Evolutionary conservation across 2,113 vertebrate genomes (phyloP), one percentile per base, ranked within the genome.

Genomic region (Taxidea taxus): DNA sequence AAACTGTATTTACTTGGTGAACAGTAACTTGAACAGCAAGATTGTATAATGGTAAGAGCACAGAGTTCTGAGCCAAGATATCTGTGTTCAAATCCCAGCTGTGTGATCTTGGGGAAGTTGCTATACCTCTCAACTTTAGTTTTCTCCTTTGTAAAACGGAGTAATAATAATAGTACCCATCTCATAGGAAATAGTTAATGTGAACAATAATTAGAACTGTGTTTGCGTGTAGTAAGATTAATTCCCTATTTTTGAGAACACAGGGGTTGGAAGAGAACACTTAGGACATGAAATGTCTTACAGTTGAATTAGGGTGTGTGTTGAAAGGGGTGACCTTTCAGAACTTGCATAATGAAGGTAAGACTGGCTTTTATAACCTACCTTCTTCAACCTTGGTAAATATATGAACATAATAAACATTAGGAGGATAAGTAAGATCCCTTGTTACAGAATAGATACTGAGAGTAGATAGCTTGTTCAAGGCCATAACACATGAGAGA

Each of bases 1-100:
- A 97, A 98, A 96, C 95, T 85, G 25, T 91, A 20, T 95, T 77
- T 96, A 82, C 77, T 93, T 85, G 58, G 94, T 97, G 98, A 96
- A 88, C 62, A 49, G 58, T 39, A 44, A 23, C 14, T 39, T 62
- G 29, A 51, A 37, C 20, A 72, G 12, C 60, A 90, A 51, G 10
- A 39, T 37, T 49, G 16, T 12, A 1, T 47, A 62, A 56, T 12
- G 7, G n/a, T 49, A 84, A 84, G 64, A 85, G 37, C 5, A 42
- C 29, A 39, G 68, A 27, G 37, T 54, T 97, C 42, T n/a, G 42
- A 91, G 20, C n/a, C 85, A 74, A 75, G 42, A 7, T 20, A 5
- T 68, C 56, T 92, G 11, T 91, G 23, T 77, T 56, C 68, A 29
- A 6, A 42, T 47, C 34, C 25, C 37, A 82, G 14, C 27, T 80